phyloP scores from a whole-genome alignment of 2,797 vertebrate species.

The Cirrhinus mrigala region DNA sequence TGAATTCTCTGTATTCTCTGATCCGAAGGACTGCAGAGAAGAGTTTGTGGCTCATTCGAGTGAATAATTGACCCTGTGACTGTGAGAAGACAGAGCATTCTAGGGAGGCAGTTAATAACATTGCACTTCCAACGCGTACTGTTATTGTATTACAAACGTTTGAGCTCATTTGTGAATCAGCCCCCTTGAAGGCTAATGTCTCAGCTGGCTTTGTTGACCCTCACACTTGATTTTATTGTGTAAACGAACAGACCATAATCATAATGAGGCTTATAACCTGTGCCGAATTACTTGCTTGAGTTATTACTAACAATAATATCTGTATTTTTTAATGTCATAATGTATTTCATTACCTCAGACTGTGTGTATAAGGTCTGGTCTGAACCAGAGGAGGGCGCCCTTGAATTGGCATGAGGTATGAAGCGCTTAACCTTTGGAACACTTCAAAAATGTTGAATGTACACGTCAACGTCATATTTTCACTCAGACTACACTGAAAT shows the following conservation, averaged over 20 bases:
- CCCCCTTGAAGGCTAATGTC: background rate
- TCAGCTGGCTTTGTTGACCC: conserved; percentile 7
- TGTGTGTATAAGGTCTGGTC: background rate
- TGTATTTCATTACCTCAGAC: background rate
- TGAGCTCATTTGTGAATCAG: conserved; percentile 27
- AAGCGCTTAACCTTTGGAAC: background rate
- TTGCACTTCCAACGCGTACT: background rate
- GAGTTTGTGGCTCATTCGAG: background rate
- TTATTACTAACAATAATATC: background rate
- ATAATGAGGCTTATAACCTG: background rate
- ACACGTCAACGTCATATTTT: background rate
- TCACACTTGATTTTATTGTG: background rate
- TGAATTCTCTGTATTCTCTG: too few species aligned
- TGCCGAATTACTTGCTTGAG: background rate
- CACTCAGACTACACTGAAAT: background rate
- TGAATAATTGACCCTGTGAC: conserved; percentile 1
- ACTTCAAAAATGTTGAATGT: background rate
- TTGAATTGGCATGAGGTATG: background rate
- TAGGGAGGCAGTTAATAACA: background rate
- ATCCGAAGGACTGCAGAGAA: background rate
- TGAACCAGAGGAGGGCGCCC: conserved; percentile 25
- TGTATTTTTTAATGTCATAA: background rate
- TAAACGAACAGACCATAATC: background rate
- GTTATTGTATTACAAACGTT: background rate
- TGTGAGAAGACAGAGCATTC: background rate